Evolutionary conservation across 2,797 vertebrate genomes (phyloP).

Genomic region (Hypotaenidia philippensis): DNA sequence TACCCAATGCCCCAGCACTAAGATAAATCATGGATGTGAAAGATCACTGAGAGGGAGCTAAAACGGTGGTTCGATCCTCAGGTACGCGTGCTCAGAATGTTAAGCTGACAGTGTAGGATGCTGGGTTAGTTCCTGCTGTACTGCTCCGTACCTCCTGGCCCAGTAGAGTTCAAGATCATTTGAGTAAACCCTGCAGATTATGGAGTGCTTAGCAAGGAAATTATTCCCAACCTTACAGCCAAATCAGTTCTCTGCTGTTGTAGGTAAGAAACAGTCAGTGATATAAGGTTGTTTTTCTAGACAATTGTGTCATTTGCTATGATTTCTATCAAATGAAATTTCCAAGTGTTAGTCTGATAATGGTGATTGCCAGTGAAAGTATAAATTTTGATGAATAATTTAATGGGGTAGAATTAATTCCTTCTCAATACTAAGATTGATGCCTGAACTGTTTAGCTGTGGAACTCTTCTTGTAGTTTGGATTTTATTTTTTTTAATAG

Average conservation of each 20-base stretch:
- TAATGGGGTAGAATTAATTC: background rate
- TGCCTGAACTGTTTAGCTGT: background rate
- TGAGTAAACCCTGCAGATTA: background rate
- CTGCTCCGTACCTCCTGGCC: background rate
- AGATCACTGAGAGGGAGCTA: background rate
- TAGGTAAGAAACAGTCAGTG: background rate
- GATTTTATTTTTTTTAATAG: background rate
- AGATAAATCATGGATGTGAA: background rate
- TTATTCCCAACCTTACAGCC: background rate
- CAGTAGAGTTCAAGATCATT: background rate
- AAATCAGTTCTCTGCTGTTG: background rate
- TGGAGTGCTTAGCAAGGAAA: background rate
- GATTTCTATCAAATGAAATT: background rate
- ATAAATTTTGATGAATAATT: background rate
- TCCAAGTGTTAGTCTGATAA: background rate
- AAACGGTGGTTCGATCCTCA: background rate
- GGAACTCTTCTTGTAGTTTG: background rate
- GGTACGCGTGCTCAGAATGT: background rate
- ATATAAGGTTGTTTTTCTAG: background rate
- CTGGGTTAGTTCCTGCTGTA: background rate
- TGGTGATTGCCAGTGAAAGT: background rate
- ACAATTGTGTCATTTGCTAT: background rate
- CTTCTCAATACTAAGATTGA: background rate
- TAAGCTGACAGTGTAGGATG: background rate
- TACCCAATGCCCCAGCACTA: background rate